phyloP scores from a whole-genome alignment of 2,113 vertebrate species.

The Trochalopteron elliotii region DNA sequence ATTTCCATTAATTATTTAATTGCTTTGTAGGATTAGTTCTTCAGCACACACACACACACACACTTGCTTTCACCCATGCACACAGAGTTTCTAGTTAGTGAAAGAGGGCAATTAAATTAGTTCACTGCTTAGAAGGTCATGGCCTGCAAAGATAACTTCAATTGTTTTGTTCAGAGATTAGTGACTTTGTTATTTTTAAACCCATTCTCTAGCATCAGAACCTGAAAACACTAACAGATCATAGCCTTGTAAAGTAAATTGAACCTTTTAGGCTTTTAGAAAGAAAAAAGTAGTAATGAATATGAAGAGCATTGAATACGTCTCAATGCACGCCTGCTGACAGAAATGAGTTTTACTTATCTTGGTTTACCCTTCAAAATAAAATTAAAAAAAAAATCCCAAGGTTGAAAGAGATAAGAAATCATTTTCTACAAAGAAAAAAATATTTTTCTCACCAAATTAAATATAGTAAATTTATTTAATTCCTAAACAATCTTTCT shows the following conservation, averaged over 20 bases:
- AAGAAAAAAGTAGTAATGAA: background rate
- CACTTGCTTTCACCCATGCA: background rate
- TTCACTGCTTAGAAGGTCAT: background rate
- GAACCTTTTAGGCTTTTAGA: background rate
- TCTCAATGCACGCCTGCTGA: background rate
- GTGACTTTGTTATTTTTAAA: background rate
- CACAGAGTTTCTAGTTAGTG: background rate
- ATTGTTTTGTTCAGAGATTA: background rate
- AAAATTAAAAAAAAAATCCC: background rate
- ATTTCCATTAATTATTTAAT: background rate
- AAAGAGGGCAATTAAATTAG: background rate
- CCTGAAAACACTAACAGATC: background rate
- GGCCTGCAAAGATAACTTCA: background rate
- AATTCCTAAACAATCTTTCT: background rate
- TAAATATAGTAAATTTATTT: background rate
- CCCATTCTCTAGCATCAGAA: background rate
- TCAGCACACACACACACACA: background rate
- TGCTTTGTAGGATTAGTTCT: background rate
- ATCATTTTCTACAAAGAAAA: background rate
- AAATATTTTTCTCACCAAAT: background rate
- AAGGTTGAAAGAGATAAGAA: background rate
- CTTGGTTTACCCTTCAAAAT: background rate
- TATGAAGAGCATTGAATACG: background rate
- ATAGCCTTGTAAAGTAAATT: background rate
- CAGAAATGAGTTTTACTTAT: background rate